phyloP scores from a whole-genome alignment of 1,140 invertebrate species.

The Lordiphosa clarofinis region DNA sequence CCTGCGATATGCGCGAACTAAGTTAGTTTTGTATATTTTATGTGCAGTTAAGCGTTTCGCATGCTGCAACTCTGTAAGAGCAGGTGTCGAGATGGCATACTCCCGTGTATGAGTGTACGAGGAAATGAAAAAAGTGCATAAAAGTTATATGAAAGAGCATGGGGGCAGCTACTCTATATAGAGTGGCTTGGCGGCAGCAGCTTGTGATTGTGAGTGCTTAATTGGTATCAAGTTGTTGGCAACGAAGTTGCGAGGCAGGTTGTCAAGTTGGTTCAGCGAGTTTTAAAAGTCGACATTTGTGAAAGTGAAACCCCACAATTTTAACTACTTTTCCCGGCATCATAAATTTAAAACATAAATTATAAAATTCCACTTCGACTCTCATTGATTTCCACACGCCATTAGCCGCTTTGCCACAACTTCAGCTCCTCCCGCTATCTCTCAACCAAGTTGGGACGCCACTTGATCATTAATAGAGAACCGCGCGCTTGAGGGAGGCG shows the following conservation, averaged over 20 bases:
- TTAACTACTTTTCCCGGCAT: too few relatives aligned
- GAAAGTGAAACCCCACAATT: too few relatives aligned
- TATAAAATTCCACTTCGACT: constrained; percentile 21
- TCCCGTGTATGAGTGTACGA: neutral
- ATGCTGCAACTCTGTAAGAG: constrained; percentile 21
- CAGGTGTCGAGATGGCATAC: constrained; percentile 33
- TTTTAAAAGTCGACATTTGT: constrained; percentile 1
- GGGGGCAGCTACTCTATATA: neutral
- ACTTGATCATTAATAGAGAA: constrained; percentile 48
- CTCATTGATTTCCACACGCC: constrained; percentile 39
- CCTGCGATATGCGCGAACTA: constrained; percentile 58
- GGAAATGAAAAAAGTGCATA: constrained; percentile 4
- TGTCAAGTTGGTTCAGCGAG: neutral
- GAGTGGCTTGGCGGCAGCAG: neutral
- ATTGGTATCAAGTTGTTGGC: constrained; percentile 37
- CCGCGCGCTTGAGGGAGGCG: constrained; percentile 1
- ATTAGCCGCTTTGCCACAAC: constrained; percentile 25
- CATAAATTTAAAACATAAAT: too few relatives aligned
- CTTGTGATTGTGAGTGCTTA: constrained; percentile 39
- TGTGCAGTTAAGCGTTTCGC: constrained; percentile 69
- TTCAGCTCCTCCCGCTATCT: constrained; percentile 4
- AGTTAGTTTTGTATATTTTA: constrained; percentile 70
- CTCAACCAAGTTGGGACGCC: constrained; percentile 14
- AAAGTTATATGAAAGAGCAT: constrained; percentile 10
- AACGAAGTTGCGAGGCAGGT: neutral